Evolutionary conservation across 2,888 invertebrate species (phyloP).

Genomic region (Imbricaverruca yamaguchii): DNA sequence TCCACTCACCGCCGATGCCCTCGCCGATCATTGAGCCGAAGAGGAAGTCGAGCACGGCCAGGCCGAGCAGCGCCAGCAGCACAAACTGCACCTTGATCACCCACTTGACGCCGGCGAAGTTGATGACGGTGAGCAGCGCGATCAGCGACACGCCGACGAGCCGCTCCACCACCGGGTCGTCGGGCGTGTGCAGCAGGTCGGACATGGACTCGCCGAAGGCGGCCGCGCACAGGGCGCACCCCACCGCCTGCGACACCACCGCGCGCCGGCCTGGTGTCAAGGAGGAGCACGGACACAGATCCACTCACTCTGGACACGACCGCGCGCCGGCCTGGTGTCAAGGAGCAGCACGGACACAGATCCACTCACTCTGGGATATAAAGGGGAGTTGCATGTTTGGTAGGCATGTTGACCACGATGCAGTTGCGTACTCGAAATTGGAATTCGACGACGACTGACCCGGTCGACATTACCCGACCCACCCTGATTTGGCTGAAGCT

Average conservation of each 20-base stretch:
- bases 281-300: neutral
- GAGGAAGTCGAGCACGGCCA: conserved; percentile 87
- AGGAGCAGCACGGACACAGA: neutral
- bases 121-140: conserved; percentile 75
- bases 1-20: conserved; percentile 25
- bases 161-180: conserved; percentile 63
- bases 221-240: conserved; percentile 90
- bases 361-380: no score
- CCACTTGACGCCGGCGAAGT: conserved; percentile 96
- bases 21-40: conserved; percentile 53
- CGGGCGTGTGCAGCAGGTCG: conserved; percentile 52
- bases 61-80: conserved; percentile 70
- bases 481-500: no score
- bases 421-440: no score
- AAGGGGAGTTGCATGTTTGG: no score
- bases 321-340: no score
- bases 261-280: neutral
- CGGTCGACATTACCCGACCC: no score
- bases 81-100: conserved; percentile 91
- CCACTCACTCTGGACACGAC: no score
- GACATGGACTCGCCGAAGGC: conserved; percentile 97
- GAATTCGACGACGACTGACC: no score
- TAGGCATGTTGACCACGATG: no score
- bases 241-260: conserved; percentile 65
- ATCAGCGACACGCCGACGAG: conserved; percentile 83